Percentiles rank a stretch among this genome's conserved stretches.
phyloP scores from a whole-genome alignment of 2,888 invertebrate species.

The Eugnorisma glareosa region DNA sequence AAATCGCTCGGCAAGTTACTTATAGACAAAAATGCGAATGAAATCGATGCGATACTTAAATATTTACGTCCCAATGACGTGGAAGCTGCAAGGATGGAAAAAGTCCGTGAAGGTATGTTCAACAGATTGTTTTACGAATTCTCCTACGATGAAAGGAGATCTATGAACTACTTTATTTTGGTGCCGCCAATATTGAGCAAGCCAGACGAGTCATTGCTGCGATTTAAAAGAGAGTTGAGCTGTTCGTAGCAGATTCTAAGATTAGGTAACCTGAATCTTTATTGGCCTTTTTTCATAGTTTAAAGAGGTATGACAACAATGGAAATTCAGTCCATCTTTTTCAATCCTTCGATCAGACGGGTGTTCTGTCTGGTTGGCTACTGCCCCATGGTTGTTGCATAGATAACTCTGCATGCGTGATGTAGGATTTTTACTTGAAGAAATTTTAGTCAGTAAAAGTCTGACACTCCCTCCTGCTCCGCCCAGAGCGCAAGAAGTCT shows the following conservation, averaged over 20 bases:
- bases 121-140: background rate
- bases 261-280: background rate
- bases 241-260: background rate
- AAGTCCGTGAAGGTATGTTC: conserved; percentile 45
- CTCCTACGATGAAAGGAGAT: background rate
- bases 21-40: conserved; percentile 14
- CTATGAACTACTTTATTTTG: background rate
- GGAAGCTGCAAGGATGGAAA: background rate
- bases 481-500: no score
- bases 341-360: no score
- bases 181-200: background rate
- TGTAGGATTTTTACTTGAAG: no score
- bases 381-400: no score
- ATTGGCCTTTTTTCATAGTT: background rate
- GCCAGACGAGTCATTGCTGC: background rate
- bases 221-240: background rate
- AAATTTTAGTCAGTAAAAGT: no score
- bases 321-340: no score
- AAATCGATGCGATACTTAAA: conserved; percentile 40
- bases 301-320: background rate
- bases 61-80: conserved; percentile 23
- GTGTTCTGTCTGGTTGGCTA: no score
- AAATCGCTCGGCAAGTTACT: conserved; percentile 15
- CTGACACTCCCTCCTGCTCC: no score
- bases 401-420: no score